Percentiles rank a stretch among this genome's conserved stretches.
phyloP scores from a whole-genome alignment of 1,140 invertebrate species.

The Drosophila tropicalis region DNA sequence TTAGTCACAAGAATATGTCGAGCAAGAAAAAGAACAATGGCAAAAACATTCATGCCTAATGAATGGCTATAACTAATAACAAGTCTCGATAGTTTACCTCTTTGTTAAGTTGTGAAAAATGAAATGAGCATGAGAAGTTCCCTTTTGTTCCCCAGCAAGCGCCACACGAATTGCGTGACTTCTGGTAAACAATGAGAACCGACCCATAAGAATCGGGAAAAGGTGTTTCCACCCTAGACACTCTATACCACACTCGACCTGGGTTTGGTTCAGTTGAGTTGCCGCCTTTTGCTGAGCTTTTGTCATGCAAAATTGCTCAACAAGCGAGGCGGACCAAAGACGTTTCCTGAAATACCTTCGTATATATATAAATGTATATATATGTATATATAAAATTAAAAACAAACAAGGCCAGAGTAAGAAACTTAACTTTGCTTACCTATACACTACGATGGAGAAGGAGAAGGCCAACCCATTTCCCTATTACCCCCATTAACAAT shows the following conservation, averaged over 20 bases:
- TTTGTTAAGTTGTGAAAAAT: conserved; percentile 31
- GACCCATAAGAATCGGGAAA: conserved; percentile 1
- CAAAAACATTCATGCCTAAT: neutral
- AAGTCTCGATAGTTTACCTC: neutral
- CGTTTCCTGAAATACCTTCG: conserved; percentile 16
- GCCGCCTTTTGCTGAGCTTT: conserved; percentile 46
- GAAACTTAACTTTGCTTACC: conserved; percentile 38
- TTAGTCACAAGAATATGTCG: no score
- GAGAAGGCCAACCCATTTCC: conserved; percentile 12
- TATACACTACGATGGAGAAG: neutral
- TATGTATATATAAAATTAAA: conserved; percentile 43
- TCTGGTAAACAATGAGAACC: conserved; percentile 9
- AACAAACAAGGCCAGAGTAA: conserved; percentile 48
- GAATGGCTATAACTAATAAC: neutral
- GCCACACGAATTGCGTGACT: conserved; percentile 27
- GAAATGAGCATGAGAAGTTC: conserved; percentile 15
- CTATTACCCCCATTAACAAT: conserved; percentile 24
- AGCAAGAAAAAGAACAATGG: neutral
- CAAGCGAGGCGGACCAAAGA: conserved; percentile 36
- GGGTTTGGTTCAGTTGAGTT: neutral
- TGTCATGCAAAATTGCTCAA: conserved; percentile 62
- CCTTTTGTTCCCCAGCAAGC: neutral
- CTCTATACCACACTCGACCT: neutral
- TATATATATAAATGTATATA: neutral
- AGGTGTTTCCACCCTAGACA: conserved; percentile 4